These are phyloP conservation scores for Heliothis subflexa DNA, from an alignment of 1,140 invertebrate genomes.

Conservation along the genomic window DNA sequence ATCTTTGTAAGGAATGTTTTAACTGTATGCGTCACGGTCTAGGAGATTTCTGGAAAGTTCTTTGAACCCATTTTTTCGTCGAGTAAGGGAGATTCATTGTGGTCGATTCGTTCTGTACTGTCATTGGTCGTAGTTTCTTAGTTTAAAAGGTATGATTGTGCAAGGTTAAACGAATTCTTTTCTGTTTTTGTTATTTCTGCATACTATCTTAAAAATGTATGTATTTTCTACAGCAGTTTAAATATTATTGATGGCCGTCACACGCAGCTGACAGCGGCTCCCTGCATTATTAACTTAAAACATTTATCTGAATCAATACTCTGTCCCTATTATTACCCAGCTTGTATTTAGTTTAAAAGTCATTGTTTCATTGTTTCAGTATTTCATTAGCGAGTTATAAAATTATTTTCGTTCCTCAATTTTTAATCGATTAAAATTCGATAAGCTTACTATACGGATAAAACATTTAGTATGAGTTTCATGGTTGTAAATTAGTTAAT, in stretches of 20 bases:
- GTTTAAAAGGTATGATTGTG: background rate
- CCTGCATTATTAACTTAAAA: slow-evolving; percentile 9
- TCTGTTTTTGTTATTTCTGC: too few species aligned
- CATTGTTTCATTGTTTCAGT: background rate
- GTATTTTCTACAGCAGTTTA: too few species aligned
- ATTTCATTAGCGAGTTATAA: background rate
- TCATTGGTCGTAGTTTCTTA: background rate
- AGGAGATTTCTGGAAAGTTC: slow-evolving; percentile 53
- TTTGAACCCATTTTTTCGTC: slow-evolving; percentile 44
- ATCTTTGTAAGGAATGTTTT: slow-evolving; percentile 10
- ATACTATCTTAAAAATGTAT: too few species aligned
- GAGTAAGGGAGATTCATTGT: background rate
- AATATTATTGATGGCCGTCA: background rate
- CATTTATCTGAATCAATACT: background rate
- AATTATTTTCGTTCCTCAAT: too few species aligned
- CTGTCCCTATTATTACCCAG: background rate
- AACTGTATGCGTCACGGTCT: slow-evolving; percentile 47
- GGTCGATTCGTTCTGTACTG: background rate
- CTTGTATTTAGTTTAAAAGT: background rate
- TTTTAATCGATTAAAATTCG: too few species aligned
- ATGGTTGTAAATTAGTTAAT: slow-evolving; percentile 9
- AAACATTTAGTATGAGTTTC: background rate
- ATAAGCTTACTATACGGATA: too few species aligned
- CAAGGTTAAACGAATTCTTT: too few species aligned
- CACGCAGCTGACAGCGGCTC: background rate